Evolutionary conservation across 92 coral and sea anemone genomes (phyloP).

Genomic region (Phenganax subtilis): DNA sequence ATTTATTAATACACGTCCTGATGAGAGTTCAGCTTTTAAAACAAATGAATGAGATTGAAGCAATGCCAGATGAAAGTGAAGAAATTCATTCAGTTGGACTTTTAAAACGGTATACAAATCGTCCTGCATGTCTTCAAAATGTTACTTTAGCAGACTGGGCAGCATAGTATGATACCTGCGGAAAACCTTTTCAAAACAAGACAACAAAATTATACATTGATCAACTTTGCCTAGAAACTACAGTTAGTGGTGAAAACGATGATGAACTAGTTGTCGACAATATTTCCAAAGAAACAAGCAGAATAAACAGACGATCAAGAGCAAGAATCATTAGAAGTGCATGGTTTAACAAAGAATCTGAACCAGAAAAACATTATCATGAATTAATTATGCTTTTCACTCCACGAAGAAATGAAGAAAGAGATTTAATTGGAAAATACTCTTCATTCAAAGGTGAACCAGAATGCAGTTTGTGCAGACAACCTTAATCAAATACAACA

Average conservation of each 20-base stretch:
- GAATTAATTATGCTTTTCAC: slow-evolving; percentile 7
- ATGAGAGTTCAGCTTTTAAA: slow-evolving; percentile 35
- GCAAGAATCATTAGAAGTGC: slow-evolving; percentile 16
- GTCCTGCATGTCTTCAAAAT: slow-evolving; percentile 54
- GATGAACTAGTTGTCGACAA: slow-evolving; percentile 34
- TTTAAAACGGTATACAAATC: slow-evolving; percentile 55
- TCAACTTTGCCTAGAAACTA: slow-evolving; percentile 37
- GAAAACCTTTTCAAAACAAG: slow-evolving; percentile 38
- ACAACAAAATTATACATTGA: slow-evolving; percentile 40
- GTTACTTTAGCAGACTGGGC: slow-evolving; percentile 61
- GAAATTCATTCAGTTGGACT: slow-evolving; percentile 59
- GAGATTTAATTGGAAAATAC: slow-evolving; percentile 43
- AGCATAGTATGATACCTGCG: slow-evolving; percentile 51
- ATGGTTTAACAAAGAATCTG: no score
- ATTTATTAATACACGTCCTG: slow-evolving; percentile 45
- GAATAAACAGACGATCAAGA: slow-evolving; percentile 41
- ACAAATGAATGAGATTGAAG: slow-evolving; percentile 54
- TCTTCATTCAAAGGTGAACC: background rate
- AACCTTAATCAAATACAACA: no score
- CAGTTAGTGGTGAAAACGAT: slow-evolving; percentile 41
- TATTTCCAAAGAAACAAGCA: background rate
- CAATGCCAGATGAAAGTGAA: slow-evolving; percentile 63
- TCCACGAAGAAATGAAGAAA: slow-evolving; percentile 10
- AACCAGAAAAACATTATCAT: no score
- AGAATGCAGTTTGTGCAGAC: no score